Evolutionary conservation across 1,140 invertebrate genomes (phyloP).

Genomic region (Listronotus oregonensis): DNA sequence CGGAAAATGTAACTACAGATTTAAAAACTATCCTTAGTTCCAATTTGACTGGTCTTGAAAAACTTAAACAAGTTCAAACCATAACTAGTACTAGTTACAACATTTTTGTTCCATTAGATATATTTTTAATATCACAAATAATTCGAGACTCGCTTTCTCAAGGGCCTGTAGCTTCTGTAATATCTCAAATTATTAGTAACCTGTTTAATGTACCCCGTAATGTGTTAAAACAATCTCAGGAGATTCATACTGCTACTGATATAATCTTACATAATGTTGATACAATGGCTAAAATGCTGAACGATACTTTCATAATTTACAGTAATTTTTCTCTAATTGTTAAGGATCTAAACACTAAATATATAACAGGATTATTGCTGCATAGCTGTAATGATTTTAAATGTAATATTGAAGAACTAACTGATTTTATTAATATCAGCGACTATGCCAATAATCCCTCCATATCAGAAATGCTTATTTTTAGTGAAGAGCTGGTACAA

Average conservation of each 20-base stretch:
- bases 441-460: constrained; percentile 30
- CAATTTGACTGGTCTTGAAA: constrained; percentile 23
- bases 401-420: constrained; percentile 15
- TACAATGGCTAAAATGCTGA: constrained; percentile 18
- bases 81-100: constrained; percentile 17
- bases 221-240: constrained; percentile 37
- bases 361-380: constrained; percentile 37
- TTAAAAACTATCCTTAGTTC: constrained; percentile 35
- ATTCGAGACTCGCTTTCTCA: constrained; percentile 7
- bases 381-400: constrained; percentile 11
- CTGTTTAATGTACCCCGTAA: constrained; percentile 26
- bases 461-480: constrained; percentile 30
- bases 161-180: not conserved
- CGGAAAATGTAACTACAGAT: constrained; percentile 36
- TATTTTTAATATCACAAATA: constrained; percentile 33
- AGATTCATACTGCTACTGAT: constrained; percentile 39
- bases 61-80: constrained; percentile 24
- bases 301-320: constrained; percentile 1
- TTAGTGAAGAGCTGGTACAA: constrained; percentile 23
- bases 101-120: constrained; percentile 26
- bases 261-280: constrained; percentile 42
- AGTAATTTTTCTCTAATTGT: constrained; percentile 37
- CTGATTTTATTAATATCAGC: constrained; percentile 10
- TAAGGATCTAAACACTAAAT: constrained; percentile 20
- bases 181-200: constrained; percentile 31